A percentile compares a stretch with the other conserved stretches of the same genome.
These are phyloP conservation scores for Ormyrus thymus DNA, from an alignment of 2,888 invertebrate genomes.

Conservation along the genomic window DNA sequence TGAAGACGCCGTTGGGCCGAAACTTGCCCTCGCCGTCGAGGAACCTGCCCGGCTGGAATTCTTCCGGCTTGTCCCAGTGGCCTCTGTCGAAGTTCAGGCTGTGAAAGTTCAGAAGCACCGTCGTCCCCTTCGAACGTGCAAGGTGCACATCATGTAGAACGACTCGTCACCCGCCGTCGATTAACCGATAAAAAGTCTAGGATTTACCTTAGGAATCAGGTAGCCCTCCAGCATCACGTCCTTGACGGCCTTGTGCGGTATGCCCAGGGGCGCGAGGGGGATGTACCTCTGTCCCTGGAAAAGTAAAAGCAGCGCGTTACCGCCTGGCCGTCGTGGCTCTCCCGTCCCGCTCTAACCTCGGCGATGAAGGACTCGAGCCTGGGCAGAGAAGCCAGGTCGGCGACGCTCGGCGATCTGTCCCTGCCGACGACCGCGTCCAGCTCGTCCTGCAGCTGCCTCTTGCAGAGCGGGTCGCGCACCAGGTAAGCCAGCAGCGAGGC, in stretches of 20 bases:
- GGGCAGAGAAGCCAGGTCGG: slow-evolving; percentile 75
- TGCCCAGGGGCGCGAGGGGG: slow-evolving; percentile 77
- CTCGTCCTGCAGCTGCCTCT: slow-evolving; percentile 78
- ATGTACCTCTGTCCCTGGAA: slow-evolving; percentile 76
- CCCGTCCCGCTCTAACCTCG: slow-evolving; percentile 63
- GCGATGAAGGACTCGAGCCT: slow-evolving; percentile 69
- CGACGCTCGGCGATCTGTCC: slow-evolving; percentile 76
- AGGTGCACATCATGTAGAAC: neutral
- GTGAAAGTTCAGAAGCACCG: slow-evolving; percentile 79
- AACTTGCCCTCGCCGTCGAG: slow-evolving; percentile 78
- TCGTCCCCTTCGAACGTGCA: slow-evolving; percentile 76
- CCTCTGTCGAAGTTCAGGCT: slow-evolving; percentile 79
- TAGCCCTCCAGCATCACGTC: slow-evolving; percentile 75
- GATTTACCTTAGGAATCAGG: slow-evolving; percentile 75
- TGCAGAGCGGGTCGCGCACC: slow-evolving; percentile 78
- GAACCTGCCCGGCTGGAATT: slow-evolving; percentile 82
- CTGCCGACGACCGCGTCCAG: slow-evolving; percentile 79
- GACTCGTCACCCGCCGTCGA: neutral
- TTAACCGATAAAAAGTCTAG: too few relatives aligned
- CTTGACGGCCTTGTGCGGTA: slow-evolving; percentile 76
- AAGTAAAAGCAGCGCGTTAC: too few relatives aligned
- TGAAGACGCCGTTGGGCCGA: slow-evolving; percentile 77
- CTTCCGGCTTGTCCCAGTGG: slow-evolving; percentile 79
- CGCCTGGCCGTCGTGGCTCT: too few relatives aligned
- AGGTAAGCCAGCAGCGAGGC: slow-evolving; percentile 79